Evolutionary conservation across 92 coral and sea anemone species (phyloP).

Genomic region (Phenganax subtilis): DNA sequence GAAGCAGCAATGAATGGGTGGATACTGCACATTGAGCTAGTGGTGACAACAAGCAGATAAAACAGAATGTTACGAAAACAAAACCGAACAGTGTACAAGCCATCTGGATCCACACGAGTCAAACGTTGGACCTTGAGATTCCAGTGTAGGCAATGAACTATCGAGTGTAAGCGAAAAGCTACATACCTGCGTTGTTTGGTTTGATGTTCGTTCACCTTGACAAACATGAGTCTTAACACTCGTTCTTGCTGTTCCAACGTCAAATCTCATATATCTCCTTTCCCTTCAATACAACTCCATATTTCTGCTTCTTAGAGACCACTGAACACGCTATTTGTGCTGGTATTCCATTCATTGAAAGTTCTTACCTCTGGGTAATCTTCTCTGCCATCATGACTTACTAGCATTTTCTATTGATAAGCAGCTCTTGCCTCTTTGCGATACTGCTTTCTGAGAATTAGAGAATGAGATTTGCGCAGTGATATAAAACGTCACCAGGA

Average conservation of each 20-base stretch:
- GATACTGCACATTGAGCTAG: no score
- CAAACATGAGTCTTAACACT: slow-evolving; percentile 77
- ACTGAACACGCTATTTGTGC: slow-evolving; percentile 91
- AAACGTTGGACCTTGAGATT: no score
- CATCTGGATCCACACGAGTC: no score
- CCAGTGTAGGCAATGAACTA: not conserved
- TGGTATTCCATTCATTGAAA: slow-evolving; percentile 76
- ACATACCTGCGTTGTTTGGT: slow-evolving; percentile 60
- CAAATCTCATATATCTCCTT: slow-evolving; percentile 78
- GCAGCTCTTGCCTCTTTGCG: slow-evolving; percentile 89
- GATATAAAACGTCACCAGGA: not conserved
- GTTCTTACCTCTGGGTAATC: slow-evolving; percentile 89
- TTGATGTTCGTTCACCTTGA: slow-evolving; percentile 87
- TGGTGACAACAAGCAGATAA: no score
- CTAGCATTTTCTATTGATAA: slow-evolving; percentile 92
- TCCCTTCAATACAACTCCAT: slow-evolving; percentile 92
- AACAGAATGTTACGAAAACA: no score
- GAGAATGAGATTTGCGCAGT: not conserved
- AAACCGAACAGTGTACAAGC: no score
- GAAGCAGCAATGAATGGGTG: no score
- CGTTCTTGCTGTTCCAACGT: slow-evolving; percentile 99
- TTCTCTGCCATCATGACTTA: slow-evolving; percentile 75
- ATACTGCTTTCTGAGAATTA: slow-evolving; percentile 64
- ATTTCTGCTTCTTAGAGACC: slow-evolving; percentile 92
- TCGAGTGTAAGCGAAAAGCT: not conserved